Evolutionary conservation across 2,888 invertebrate genomes (phyloP).

Genomic region (Callinectes sapidus): DNA sequence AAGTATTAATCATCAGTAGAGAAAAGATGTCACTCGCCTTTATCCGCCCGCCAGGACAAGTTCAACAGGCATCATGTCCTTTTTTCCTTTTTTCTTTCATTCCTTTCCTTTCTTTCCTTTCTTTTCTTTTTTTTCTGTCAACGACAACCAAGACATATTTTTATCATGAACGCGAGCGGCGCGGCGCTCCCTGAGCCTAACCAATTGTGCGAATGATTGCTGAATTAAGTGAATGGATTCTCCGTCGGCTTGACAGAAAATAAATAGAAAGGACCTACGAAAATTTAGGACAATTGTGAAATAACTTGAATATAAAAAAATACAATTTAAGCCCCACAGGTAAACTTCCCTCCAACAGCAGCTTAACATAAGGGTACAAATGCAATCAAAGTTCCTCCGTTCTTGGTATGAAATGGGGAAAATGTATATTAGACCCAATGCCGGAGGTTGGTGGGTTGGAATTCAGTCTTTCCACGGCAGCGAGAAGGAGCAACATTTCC

Average conservation of each 20-base stretch:
- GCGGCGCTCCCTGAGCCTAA: constrained; percentile 26
- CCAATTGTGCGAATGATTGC: constrained; percentile 55
- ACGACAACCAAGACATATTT: background rate
- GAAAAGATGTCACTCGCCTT: constrained; percentile 20
- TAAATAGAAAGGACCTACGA: constrained; percentile 57
- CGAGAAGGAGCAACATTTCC: constrained; percentile 57
- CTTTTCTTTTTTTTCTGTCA: background rate
- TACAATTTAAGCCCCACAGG: constrained; percentile 18
- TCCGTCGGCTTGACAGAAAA: constrained; percentile 50
- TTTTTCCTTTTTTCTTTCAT: background rate
- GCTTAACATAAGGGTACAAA: constrained; percentile 46
- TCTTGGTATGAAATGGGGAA: constrained; percentile 46
- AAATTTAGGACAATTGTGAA: constrained; percentile 50
- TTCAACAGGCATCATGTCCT: constrained; percentile 44
- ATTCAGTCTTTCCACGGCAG: constrained; percentile 45
- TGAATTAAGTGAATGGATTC: constrained; percentile 57
- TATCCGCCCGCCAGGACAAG: constrained; percentile 24
- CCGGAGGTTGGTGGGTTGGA: constrained; percentile 40
- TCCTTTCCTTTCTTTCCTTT: background rate
- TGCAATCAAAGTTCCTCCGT: constrained; percentile 39
- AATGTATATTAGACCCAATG: constrained; percentile 52
- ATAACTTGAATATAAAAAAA: constrained; percentile 47
- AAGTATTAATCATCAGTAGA: constrained; percentile 6
- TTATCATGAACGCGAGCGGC: background rate
- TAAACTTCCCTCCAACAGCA: constrained; percentile 31